A percentile compares a stretch with the other conserved stretches of the same genome.
phyloP scores from a whole-genome alignment of 2,797 vertebrate species.

The Neomorphus geoffroyi region DNA sequence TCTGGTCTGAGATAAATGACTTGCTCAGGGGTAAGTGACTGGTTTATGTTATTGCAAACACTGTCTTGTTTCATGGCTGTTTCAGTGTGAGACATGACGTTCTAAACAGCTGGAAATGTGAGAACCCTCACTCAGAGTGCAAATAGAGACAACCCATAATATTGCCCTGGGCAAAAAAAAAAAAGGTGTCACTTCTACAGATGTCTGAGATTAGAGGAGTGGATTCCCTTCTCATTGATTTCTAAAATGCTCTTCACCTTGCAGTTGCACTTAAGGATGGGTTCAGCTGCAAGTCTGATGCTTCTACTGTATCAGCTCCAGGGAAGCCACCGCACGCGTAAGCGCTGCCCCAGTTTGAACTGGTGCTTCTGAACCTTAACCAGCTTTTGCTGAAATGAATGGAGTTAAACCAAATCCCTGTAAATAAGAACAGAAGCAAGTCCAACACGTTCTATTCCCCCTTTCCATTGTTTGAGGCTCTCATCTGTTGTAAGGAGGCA shows the following conservation, averaged over 20 bases:
- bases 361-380: background rate
- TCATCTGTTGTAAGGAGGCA: background rate
- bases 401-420: background rate
- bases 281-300: background rate
- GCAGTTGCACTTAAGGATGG: background rate
- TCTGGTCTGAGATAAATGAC: slow-evolving; percentile 43
- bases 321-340: background rate
- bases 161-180: background rate
- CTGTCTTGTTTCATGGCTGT: slow-evolving; percentile 22
- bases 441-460: background rate
- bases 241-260: background rate
- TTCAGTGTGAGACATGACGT: slow-evolving; percentile 5
- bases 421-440: background rate
- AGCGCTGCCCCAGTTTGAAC: background rate
- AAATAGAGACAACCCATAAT: slow-evolving; percentile 10
- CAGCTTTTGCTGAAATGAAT: background rate
- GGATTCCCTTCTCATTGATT: background rate
- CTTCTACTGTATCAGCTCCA: background rate
- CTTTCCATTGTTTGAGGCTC: background rate
- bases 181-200: background rate
- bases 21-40: slow-evolving; percentile 60
- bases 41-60: slow-evolving; percentile 48
- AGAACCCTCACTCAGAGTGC: background rate
- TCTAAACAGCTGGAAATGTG: slow-evolving; percentile 33
- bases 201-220: background rate